These are phyloP conservation scores for Ctenodactylus gundi DNA, from an alignment of 2,113 vertebrate species.

Conservation along the genomic window DNA sequence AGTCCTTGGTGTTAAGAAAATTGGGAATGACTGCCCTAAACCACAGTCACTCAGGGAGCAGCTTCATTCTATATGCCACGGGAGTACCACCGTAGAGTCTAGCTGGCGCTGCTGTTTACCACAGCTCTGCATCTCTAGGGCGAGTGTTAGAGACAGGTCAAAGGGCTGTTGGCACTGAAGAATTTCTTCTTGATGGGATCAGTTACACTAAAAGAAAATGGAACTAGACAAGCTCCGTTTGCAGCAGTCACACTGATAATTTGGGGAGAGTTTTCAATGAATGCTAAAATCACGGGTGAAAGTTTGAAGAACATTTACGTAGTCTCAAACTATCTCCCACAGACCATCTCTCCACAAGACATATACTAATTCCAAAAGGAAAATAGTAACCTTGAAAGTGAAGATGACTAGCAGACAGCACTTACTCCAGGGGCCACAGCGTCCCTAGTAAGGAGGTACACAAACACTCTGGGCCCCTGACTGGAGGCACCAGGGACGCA, in stretches of 20 bases:
- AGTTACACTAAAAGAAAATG: background rate
- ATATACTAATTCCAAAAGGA: background rate
- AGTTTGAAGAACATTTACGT: background rate
- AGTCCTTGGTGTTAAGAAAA: no score
- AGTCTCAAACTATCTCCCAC: background rate
- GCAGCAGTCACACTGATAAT: background rate
- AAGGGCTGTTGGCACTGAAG: background rate
- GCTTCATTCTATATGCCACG: accelerated
- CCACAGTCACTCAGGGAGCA: background rate
- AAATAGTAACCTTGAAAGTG: background rate
- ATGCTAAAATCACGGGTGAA: background rate
- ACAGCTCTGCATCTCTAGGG: background rate
- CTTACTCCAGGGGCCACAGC: background rate
- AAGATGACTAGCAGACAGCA: background rate
- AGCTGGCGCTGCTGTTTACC: background rate
- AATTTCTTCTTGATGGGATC: background rate
- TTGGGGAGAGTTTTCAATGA: background rate
- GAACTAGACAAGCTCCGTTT: background rate
- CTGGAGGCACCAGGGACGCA: background rate
- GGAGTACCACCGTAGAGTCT: background rate
- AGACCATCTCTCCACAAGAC: background rate
- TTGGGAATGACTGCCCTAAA: no score
- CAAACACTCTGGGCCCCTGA: background rate
- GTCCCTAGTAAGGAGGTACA: background rate
- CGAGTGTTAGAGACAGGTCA: background rate